A percentile compares a stretch with the other conserved stretches of the same genome.
Conservation (phyloP, 2,797 vertebrate genomes). For the Nyctalus aviator region DNA sequence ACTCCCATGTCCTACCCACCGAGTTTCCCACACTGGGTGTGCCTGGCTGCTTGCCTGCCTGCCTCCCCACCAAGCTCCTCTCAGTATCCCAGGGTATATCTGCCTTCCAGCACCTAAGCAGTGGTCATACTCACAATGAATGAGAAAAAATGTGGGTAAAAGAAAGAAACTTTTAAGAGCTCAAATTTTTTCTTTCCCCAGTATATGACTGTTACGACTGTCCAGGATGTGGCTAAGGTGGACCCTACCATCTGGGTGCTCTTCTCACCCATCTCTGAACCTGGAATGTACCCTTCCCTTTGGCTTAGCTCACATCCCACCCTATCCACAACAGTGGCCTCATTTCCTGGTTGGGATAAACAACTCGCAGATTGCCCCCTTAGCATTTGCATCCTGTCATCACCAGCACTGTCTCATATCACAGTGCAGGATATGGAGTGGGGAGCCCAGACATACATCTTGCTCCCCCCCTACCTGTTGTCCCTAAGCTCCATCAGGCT, state of each 20-base stretch:
- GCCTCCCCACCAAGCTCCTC: neutral
- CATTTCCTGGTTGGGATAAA: neutral
- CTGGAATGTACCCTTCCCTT: neutral
- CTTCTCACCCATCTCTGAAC: neutral
- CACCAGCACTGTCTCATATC: neutral
- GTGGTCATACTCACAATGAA: rapidly evolving
- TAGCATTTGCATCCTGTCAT: neutral
- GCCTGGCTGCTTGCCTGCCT: neutral
- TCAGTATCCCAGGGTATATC: neutral
- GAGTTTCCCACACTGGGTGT: neutral
- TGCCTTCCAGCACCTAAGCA: neutral
- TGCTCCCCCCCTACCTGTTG: neutral
- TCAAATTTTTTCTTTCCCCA: neutral
- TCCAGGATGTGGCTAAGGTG: neutral
- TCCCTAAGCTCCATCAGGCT: neutral
- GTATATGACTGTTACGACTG: neutral
- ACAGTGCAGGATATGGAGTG: neutral
- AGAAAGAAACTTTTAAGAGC: neutral
- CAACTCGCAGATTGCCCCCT: neutral
- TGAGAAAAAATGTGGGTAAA: neutral
- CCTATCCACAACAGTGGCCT: neutral
- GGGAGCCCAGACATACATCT: neutral
- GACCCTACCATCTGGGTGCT: neutral
- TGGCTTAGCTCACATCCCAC: neutral
- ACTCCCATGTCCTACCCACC: neutral